Base-by-base conservation (phyloP, 2,113 vertebrate species). In the Leptocoma aspasia region DNA sequence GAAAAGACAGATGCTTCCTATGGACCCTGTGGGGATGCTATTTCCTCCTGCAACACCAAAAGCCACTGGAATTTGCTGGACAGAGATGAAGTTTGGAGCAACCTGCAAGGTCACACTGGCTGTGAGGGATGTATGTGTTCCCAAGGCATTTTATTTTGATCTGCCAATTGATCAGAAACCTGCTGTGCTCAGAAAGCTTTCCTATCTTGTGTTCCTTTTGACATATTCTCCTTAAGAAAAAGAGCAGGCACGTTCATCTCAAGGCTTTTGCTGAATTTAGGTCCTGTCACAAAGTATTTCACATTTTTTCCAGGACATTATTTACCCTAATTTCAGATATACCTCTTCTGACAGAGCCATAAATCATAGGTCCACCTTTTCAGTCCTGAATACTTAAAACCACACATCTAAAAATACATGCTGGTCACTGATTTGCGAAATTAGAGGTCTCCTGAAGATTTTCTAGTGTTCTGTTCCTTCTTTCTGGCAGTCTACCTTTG, bases 291-390 rank as follows among this genome's bases (percentile, higher is more conserved):
- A 82, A 89, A 54, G 2, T 59, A 81, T 80, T 82, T 81, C 6
- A n/a, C 11, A 13, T 88, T 94, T 85, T 72, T 35, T 2, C 45
- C 41, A 54, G 54, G 22, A 37, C 19, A 63, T 59, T 59, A 69
- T 78, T 94, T 95, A 95, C 31, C 37, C 26, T 84, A 54, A 50
- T 89, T 91, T 96, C 53, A 84, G 20, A n/a, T 72, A 65, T 17
- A 79, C 14, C 18, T 22, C 39, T 50, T 73, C 12, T 86, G 64
- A 73, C 47, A 57, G 19, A 86, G 35, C 22, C 26, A 56, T 92
- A 87, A 91, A 91, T 89, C 84, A 49, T 15, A 76, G 18, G 18
- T 53, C 22, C 10, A 22, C 6, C 30, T 35, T 82, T 90, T 66
- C 39, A 54, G 23, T 47, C 63, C 53, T 72, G 59, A 75, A 72